Conservation (phyloP, 2,797 vertebrate species). For the Helostoma temminkii region DNA sequence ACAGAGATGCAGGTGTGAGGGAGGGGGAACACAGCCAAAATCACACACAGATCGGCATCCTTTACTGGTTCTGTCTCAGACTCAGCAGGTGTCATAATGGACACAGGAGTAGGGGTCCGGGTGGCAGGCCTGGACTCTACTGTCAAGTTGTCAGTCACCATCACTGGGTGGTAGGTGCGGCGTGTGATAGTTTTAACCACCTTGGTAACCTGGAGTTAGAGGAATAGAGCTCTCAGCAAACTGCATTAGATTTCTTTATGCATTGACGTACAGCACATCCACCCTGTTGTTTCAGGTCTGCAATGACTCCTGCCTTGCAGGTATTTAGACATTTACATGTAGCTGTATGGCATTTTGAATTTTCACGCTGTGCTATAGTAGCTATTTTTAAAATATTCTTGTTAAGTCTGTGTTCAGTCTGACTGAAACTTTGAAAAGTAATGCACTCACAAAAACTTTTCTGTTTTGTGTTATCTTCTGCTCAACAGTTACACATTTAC, state of each 20-base stretch:
- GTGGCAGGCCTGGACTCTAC: constrained; percentile 65
- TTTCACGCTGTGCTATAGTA: constrained; percentile 7
- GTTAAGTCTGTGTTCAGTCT: background rate
- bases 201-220: constrained; percentile 73
- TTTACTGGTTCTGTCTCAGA: constrained; percentile 74
- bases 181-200: constrained; percentile 80
- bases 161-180: constrained; percentile 71
- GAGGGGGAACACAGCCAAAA: constrained; percentile 29
- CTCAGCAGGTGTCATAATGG: constrained; percentile 32
- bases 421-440: constrained; percentile 18
- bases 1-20: background rate
- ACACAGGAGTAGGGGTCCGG: constrained; percentile 58
- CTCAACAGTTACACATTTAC: constrained; percentile 18
- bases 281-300: background rate
- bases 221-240: constrained; percentile 23
- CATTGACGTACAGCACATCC: background rate
- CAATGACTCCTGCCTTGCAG: background rate
- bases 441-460: background rate
- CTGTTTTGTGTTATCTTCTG: constrained; percentile 3
- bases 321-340: background rate
- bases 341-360: background rate
- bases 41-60: constrained; percentile 24
- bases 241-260: background rate
- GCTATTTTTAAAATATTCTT: background rate
- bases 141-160: constrained; percentile 48